These are phyloP conservation scores for Aphelenchoides avenae DNA, from an alignment of 1,140 invertebrate species.

Conservation along the genomic window DNA sequence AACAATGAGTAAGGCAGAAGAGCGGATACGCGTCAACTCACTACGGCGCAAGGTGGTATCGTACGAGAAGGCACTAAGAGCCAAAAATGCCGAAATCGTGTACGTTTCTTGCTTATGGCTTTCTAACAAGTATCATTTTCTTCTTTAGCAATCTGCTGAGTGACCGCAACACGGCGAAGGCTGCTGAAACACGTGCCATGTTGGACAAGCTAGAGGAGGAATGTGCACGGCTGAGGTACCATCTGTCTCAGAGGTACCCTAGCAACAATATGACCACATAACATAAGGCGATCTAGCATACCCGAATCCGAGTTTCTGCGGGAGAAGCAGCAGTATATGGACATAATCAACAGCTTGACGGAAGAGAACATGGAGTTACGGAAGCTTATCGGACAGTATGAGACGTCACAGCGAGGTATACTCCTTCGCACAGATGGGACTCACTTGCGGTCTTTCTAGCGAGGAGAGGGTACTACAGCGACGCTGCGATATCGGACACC, in stretches of 20 bases:
- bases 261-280: background rate
- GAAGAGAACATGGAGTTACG: constrained; percentile 42
- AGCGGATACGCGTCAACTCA: constrained; percentile 28
- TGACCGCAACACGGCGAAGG: constrained; percentile 34
- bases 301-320: constrained; percentile 32
- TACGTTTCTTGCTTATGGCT: constrained; percentile 17
- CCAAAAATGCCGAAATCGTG: constrained; percentile 43
- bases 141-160: constrained; percentile 32
- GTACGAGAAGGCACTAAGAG: constrained; percentile 36
- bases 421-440: too few relatives aligned
- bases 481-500: background rate
- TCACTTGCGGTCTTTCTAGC: too few relatives aligned
- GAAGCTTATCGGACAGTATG: constrained; percentile 29
- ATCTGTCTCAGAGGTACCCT: constrained; percentile 25
- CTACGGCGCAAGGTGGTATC: constrained; percentile 37
- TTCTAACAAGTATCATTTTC: background rate
- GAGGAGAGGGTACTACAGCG: too few relatives aligned
- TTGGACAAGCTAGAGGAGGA: constrained; percentile 33
- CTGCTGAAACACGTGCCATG: constrained; percentile 28
- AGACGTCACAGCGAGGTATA: constrained; percentile 18
- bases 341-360: constrained; percentile 36
- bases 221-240: constrained; percentile 24
- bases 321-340: constrained; percentile 40
- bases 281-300: constrained; percentile 20
- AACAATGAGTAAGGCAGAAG: too few relatives aligned